Percentiles rank a stretch among this genome's conserved stretches.
Evolutionary conservation across 2,113 vertebrate species (phyloP).

Genomic region (Nyctibius bracteatus): DNA sequence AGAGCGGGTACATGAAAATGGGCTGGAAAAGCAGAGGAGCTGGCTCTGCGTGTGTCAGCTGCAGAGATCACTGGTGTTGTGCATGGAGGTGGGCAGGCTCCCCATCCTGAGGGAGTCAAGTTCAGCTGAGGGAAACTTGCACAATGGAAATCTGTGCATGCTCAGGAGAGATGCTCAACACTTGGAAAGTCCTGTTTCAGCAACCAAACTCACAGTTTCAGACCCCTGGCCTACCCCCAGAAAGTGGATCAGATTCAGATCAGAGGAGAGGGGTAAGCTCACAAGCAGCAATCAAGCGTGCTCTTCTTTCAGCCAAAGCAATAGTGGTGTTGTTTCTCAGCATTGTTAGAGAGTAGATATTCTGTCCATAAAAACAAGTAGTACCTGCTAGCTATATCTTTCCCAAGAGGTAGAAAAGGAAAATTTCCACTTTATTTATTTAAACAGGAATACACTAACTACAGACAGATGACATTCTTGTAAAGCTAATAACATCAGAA

Average conservation of each 20-base stretch:
- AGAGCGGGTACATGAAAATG: background rate
- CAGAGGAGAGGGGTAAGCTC: background rate
- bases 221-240: background rate
- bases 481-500: background rate
- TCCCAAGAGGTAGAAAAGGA: background rate
- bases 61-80: fast-evolving
- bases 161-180: background rate
- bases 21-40: background rate
- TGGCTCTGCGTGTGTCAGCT: background rate
- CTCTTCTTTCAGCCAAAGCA: background rate
- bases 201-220: background rate
- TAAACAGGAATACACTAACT: background rate
- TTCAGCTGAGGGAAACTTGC: background rate
- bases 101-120: fast-evolving
- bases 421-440: background rate
- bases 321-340: background rate
- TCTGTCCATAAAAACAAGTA: background rate
- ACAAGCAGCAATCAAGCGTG: background rate
- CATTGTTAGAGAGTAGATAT: background rate
- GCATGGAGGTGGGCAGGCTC: fast-evolving
- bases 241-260: background rate
- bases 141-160: background rate
- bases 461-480: background rate
- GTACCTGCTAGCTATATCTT: background rate
- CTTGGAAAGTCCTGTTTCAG: background rate